Percentiles rank a stretch among this genome's conserved stretches.
Evolutionary conservation across 2,797 vertebrate genomes (phyloP).

Genomic region (Micrastur ruficollis): DNA sequence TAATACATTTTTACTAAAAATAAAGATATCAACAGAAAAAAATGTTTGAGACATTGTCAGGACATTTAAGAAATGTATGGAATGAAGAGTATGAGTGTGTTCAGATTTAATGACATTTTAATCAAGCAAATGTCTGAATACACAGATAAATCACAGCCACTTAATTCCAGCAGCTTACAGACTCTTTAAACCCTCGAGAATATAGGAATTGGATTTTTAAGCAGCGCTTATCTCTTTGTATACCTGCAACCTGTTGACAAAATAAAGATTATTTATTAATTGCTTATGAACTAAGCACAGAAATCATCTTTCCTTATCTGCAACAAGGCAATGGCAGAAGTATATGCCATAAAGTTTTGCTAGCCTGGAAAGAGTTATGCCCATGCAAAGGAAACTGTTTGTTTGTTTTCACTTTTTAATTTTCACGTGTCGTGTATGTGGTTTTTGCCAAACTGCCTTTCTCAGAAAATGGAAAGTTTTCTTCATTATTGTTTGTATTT

Average conservation of each 20-base stretch:
- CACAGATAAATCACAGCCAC: not conserved
- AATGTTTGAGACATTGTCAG: not conserved
- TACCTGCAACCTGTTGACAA: not conserved
- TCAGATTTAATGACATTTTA: constrained; percentile 7
- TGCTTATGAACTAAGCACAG: not conserved
- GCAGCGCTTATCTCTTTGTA: not conserved
- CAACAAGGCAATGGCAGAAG: not conserved
- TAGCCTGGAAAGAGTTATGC: not conserved
- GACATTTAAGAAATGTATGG: not conserved
- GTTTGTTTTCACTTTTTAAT: not conserved
- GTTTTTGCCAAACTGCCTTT: not conserved
- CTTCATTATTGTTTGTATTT: not conserved
- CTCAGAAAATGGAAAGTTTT: not conserved
- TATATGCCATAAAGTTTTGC: not conserved
- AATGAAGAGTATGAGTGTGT: not conserved
- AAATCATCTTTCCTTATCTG: not conserved
- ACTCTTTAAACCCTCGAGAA: not conserved
- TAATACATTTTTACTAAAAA: not conserved
- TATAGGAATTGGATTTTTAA: not conserved
- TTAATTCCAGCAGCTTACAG: not conserved
- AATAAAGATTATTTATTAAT: not conserved
- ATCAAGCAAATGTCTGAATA: not conserved
- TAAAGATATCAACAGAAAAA: not conserved
- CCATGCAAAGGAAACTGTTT: not conserved
- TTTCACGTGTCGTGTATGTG: not conserved